These are phyloP conservation scores for Tichodroma muraria DNA, from an alignment of 2,113 vertebrate species.

Conservation along the genomic window DNA sequence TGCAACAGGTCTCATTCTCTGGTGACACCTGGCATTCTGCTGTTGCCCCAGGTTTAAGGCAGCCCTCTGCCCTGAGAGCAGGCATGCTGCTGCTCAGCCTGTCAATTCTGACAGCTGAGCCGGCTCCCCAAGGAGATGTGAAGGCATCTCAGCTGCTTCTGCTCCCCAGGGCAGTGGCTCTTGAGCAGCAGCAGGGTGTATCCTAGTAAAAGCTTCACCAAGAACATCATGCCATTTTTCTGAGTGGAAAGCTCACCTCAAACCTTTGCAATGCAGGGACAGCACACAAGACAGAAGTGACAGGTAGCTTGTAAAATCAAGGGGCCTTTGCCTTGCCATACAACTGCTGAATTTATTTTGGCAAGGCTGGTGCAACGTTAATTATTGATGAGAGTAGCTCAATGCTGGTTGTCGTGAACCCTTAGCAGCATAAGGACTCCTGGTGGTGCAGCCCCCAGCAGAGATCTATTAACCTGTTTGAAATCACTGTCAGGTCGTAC, in stretches of 20 bases:
- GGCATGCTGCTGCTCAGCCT: not conserved
- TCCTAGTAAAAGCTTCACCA: not conserved
- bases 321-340: not conserved
- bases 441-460: not conserved
- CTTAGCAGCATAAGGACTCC: not conserved
- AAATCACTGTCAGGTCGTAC: not conserved
- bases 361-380: not conserved
- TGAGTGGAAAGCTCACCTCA: not conserved
- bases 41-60: not conserved
- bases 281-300: too few species aligned
- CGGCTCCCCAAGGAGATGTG: not conserved
- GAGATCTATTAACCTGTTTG: not conserved
- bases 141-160: not conserved
- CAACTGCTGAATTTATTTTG: not conserved
- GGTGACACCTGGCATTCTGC: not conserved
- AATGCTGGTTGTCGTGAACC: fast-evolving
- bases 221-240: not conserved
- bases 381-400: not conserved
- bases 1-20: not conserved
- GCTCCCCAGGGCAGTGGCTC: not conserved
- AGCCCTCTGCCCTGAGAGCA: not conserved
- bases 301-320: not conserved
- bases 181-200: not conserved
- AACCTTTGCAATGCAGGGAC: not conserved
- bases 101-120: not conserved